These are phyloP conservation scores for Hippocampus guttulatus DNA, from an alignment of 2,113 vertebrate genomes.

Conservation along the genomic window DNA sequence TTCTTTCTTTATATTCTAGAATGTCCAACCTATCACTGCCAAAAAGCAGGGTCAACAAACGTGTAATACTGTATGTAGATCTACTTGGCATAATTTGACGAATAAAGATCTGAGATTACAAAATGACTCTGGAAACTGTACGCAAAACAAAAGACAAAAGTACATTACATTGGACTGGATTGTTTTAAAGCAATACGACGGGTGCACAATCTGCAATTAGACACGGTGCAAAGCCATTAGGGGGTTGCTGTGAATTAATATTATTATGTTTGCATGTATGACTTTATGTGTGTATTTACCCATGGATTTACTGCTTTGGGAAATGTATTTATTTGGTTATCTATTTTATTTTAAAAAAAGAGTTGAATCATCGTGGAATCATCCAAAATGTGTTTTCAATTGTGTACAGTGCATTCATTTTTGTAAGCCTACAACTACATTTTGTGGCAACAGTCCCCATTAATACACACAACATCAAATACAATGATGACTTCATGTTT, in stretches of 20 bases:
- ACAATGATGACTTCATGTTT: background rate
- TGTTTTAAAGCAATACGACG: background rate
- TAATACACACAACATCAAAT: slow-evolving; percentile 1
- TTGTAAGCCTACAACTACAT: background rate
- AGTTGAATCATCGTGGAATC: background rate
- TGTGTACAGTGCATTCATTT: background rate
- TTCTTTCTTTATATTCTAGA: no score
- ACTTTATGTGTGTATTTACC: no score
- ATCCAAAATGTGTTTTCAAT: background rate
- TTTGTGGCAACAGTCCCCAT: background rate
- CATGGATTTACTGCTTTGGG: no score
- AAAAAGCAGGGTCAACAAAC: no score
- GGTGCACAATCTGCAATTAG: no score
- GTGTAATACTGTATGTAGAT: no score
- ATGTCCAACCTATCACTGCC: no score
- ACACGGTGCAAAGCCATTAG: background rate
- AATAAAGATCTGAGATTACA: no score
- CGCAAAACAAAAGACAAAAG: no score
- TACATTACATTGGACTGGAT: background rate
- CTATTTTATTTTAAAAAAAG: background rate
- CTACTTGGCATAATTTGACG: no score
- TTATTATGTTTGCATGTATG: no score
- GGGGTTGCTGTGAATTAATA: background rate
- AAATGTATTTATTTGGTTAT: background rate
- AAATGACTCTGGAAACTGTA: no score